Evolutionary conservation across 2,113 vertebrate species (phyloP), one percentile per base, ranked within the genome.

Genomic region (Podocnemis expansa): DNA sequence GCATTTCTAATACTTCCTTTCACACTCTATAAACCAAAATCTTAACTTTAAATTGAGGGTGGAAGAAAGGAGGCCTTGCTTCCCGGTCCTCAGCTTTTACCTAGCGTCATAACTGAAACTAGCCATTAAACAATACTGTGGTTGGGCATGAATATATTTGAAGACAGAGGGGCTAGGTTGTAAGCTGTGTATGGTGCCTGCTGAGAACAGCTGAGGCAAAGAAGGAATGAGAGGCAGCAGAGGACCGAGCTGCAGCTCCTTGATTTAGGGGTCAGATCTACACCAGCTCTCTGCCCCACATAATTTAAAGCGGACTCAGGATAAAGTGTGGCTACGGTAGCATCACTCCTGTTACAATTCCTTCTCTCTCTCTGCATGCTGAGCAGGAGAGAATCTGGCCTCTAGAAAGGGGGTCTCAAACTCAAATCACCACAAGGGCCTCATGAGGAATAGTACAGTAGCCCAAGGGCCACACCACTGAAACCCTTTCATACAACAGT

Each of bases 21-120:
- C 41, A 54, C 84, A 51, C 88, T 82, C 87, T 87, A 55, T 85
- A 96, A 97, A 94, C 63, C 19, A 21, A 0, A 60, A 49, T 73
- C 78, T 95, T 96, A 91, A 88, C 90, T 91, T 92, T 91, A 89
- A 93, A 80, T 47, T 34, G 13, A 34, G 73, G 84, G 78, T 90
- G 93, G 82, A 51, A 2, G 45, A 45, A 80, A 31, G 43, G 56
- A 93, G 49, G 73, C 60, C 63, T 83, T 81, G 58, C 5, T 2
- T n/a, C 76, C 38, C 41, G 51, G 2, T 27, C 82, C 54, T 94
- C 91, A 92, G 54, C 91, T 96, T 96, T 22, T 91, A 88, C 79
- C 94, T 96, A 85, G n/a, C 25, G 67, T 81, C 27, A 41, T 2
- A 90, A 45, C 56, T 90, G 43, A 4, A 8, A 34, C 22, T 34